Evolutionary conservation across 37 sponge, comb jelly and placozoan genomes (phyloP), one percentile per base, ranked within the genome.

Genomic region (Cliona cf. orientalis): DNA sequence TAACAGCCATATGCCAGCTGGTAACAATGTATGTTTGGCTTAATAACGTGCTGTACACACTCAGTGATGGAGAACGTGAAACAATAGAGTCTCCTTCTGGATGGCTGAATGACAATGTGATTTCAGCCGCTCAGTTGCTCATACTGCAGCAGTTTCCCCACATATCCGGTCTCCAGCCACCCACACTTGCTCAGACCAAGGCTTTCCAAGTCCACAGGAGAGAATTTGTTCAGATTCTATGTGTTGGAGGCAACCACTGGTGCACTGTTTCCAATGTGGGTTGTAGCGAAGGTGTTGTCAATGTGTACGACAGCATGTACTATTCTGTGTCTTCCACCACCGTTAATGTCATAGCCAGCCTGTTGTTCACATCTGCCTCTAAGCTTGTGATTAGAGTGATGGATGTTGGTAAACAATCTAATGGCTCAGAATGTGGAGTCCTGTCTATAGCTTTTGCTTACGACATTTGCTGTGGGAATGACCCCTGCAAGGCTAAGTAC

Each of bases 351-450:
- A 71, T 71, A 45, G 72, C 72, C 17, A 45, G 72, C 72, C 46
- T 71, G 23, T 46, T 45, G 4, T 44, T 37, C 49, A 7, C 23
- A n/a, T 21, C 46, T 12, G 5, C 6, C 46, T 23, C 49, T n/a
- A n/a, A 9, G 53, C 14, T 49, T 49, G 14, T 14, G 14, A 49
- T 49, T 49, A 49, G 23, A 32, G 42, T 75, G 61, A 39, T 59
- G n/a, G 62, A 75, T 38, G 76, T 59, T 39, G 61, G 19, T n/a
- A 34, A 37, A 1, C 61, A 75, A 56, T 5, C 25, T 0, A 75
- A 75, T 23, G 42, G 61, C 17, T 29, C 60, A 9, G 62, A 58
- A 41, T 75, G 76, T 59, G 76, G 76, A 2, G 61, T 75, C 3
- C 42, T 75, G 40, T 22, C 61, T 7, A 60, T 75, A 37, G 76